phyloP scores from a whole-genome alignment of 1,140 invertebrate species.

The Aphelenchoides avenae region DNA sequence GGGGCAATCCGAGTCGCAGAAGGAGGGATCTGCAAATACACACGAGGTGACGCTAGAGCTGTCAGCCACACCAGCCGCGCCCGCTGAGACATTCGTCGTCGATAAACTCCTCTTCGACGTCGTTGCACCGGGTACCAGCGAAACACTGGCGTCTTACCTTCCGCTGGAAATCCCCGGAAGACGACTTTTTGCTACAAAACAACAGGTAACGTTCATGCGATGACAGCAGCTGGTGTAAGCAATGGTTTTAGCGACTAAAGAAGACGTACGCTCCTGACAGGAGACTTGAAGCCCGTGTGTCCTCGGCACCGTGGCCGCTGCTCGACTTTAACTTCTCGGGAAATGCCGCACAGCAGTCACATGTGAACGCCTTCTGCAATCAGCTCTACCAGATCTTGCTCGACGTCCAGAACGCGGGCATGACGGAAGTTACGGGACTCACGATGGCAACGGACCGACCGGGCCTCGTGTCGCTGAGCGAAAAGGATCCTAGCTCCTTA shows the following conservation, averaged over 20 bases:
- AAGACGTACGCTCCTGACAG: slow-evolving; percentile 14
- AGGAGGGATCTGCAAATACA: background rate
- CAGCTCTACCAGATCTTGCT: slow-evolving; percentile 14
- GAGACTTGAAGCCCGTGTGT: slow-evolving; percentile 4
- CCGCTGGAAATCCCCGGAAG: slow-evolving; percentile 11
- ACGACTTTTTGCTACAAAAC: slow-evolving; percentile 2
- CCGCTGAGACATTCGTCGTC: background rate
- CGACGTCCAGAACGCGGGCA: slow-evolving; percentile 10
- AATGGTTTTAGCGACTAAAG: slow-evolving; percentile 10
- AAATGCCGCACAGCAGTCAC: background rate
- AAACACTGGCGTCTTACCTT: background rate
- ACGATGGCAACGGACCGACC: slow-evolving; percentile 7
- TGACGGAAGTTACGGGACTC: slow-evolving; percentile 4
- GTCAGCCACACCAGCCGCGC: slow-evolving; percentile 8
- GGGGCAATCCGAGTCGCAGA: background rate
- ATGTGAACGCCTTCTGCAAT: slow-evolving; percentile 14
- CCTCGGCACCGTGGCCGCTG: slow-evolving; percentile 1
- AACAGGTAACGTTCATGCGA: slow-evolving; percentile 3
- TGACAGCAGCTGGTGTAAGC: background rate
- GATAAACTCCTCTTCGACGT: slow-evolving; percentile 10
- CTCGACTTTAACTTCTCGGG: slow-evolving; percentile 12
- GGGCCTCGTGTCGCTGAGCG: slow-evolving; percentile 14
- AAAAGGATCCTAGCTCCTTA: too few relatives aligned
- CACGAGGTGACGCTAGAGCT: slow-evolving; percentile 1
- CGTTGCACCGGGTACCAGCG: background rate